Evolutionary conservation across 2,797 vertebrate species (phyloP).

Genomic region (Rhinella marina): DNA sequence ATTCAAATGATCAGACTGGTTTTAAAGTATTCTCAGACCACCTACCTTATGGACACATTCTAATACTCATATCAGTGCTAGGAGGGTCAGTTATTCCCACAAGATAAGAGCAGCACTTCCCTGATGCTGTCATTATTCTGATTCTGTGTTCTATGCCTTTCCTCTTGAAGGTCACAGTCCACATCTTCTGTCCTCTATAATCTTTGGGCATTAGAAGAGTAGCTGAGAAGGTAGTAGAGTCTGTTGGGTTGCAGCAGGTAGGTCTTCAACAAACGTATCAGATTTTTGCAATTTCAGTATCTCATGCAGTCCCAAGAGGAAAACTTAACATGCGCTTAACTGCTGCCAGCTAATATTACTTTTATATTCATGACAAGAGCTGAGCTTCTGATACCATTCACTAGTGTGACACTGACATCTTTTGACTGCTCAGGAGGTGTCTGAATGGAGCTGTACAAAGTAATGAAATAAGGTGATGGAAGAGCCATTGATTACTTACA

Average conservation of each 20-base stretch:
- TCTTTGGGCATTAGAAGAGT: no score
- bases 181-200: not conserved
- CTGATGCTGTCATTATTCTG: not conserved
- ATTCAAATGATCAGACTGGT: no score
- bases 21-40: not conserved
- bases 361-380: not conserved
- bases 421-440: not conserved
- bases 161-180: no score
- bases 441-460: not conserved
- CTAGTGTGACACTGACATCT: not conserved
- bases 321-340: not conserved
- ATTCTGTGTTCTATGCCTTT: no score
- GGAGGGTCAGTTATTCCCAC: not conserved
- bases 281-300: not conserved
- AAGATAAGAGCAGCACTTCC: not conserved
- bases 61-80: not conserved
- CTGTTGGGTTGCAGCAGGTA: not conserved
- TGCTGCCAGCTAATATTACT: slow-evolving; percentile 2
- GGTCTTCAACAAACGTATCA: not conserved
- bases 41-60: not conserved
- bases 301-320: not conserved
- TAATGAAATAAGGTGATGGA: not conserved
- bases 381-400: not conserved
- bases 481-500: not conserved
- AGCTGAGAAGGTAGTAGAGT: not conserved